Conservation (phyloP, 2,113 vertebrate species). For the Rostratula benghalensis region DNA sequence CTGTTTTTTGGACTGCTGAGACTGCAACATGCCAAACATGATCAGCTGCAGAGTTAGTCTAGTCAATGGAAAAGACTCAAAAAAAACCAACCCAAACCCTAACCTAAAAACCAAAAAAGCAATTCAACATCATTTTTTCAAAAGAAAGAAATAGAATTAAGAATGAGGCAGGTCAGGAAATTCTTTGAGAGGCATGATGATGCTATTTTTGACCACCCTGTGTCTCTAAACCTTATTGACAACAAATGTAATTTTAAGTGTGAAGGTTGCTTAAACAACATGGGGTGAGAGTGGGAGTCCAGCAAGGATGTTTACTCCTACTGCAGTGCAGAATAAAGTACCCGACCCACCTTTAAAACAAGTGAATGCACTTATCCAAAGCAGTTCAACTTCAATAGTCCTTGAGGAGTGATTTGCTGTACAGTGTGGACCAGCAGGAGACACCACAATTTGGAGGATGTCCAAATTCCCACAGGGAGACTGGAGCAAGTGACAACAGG, state of each 20-base stretch:
- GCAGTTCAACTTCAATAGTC: neutral
- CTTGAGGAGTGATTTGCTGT: neutral
- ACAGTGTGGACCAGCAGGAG: neutral
- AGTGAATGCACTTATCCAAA: neutral
- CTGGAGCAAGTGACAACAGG: neutral
- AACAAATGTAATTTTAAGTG: neutral
- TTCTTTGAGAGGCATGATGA: neutral
- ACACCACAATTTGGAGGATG: neutral
- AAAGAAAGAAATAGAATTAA: neutral
- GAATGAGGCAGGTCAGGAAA: neutral
- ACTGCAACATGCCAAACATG: neutral
- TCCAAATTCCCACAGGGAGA: neutral
- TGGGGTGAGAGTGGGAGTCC: neutral
- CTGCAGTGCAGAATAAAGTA: neutral
- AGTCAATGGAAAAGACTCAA: neutral
- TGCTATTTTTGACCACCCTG: neutral
- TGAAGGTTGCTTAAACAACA: neutral
- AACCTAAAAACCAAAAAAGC: neutral
- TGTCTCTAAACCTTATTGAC: neutral
- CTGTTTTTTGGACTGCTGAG: neutral
- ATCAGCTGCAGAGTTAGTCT: slow-evolving; percentile 14
- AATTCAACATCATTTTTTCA: neutral
- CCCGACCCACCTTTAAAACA: neutral
- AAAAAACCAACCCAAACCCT: neutral
- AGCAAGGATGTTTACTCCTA: neutral